Base-by-base conservation (phyloP, 2,888 invertebrate genomes). In the Dione vanillae region DNA sequence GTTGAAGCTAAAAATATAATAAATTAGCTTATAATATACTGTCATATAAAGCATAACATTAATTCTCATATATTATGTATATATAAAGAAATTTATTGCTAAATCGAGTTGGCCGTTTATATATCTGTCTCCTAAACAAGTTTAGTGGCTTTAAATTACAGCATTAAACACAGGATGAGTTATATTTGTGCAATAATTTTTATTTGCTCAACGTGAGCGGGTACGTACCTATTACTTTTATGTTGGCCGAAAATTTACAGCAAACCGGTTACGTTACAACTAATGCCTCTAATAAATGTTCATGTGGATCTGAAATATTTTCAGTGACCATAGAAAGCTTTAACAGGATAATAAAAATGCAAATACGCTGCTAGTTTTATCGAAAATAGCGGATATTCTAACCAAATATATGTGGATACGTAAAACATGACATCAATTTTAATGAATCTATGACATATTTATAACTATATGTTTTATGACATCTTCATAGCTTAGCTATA, bases 281-380 rank as follows among this genome's bases (percentile, higher is more conserved):
- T 61, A 61, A 61, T 59, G 43, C n/a, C 59, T 59, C 59, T 59
- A 59, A 59, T 59, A 59, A 59, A 59, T 61, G 61, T 61, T 61
- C 61, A 27, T 35, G 45, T 45, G 61, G 61, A 61, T 61, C 61
- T 61, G 45, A 61, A 61, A 61, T 61, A 61, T 61, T 61, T 61
- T 61, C 61, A 16, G 61, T 61, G 61, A 45, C 45, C 61, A 45
- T n/a, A 27, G 61, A 61, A 61, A 45, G 45, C 56, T 61, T 61
- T 61, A 35, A 61, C 27, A 45, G 61, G 61, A 61, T 45, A 61
- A 61, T 61, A 61, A 61, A 61, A 61, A 61, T 61, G 61, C 61
- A 61, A 61, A 61, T 61, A 35, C 43, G 11, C 27, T 43, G 59
- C 43, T n/a, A 45, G 61, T 61, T 43, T 35, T 45, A 61, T 61